phyloP scores from a whole-genome alignment of 2,888 invertebrate species.

The Adela reaumurella region DNA sequence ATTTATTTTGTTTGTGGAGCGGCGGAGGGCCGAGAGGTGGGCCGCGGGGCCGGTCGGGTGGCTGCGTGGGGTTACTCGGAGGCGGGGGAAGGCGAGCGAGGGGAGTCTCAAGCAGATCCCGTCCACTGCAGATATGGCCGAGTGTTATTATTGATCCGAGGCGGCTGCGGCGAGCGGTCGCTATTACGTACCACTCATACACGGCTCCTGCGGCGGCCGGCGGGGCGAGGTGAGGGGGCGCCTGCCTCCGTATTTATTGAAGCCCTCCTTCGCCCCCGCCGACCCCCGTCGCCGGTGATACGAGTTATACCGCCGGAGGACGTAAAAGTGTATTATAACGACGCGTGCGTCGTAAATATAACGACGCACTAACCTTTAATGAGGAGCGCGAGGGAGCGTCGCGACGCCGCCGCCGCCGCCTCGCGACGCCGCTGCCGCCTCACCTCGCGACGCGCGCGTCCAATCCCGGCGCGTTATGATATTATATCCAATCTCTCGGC shows the following conservation, averaged over 20 bases:
- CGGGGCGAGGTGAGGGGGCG: neutral
- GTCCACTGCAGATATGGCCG: slow-evolving; percentile 56
- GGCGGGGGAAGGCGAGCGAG: slow-evolving; percentile 21
- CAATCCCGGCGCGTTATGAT: slow-evolving; percentile 60
- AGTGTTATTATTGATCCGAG: slow-evolving; percentile 57
- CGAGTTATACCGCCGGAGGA: slow-evolving; percentile 14
- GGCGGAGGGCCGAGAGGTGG: slow-evolving; percentile 17
- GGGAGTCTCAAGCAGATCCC: slow-evolving; percentile 50
- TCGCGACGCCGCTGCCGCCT: slow-evolving; percentile 29
- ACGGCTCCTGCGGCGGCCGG: slow-evolving; percentile 27
- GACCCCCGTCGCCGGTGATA: neutral
- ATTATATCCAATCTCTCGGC: slow-evolving; percentile 58
- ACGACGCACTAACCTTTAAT: slow-evolving; percentile 44
- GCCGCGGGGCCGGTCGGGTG: slow-evolving; percentile 8
- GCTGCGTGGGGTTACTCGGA: neutral
- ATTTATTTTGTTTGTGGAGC: slow-evolving; percentile 53
- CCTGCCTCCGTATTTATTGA: slow-evolving; percentile 37
- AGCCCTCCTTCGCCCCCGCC: slow-evolving; percentile 14
- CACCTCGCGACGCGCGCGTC: slow-evolving; percentile 29
- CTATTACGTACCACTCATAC: slow-evolving; percentile 49
- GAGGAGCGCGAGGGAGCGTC: slow-evolving; percentile 19
- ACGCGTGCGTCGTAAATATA: slow-evolving; percentile 20
- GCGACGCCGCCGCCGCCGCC: slow-evolving; percentile 9
- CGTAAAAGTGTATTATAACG: slow-evolving; percentile 43
- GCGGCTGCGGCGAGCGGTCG: slow-evolving; percentile 27